Percentiles rank a stretch among this genome's conserved stretches.
phyloP scores from a whole-genome alignment of 2,888 invertebrate species.

The Tetanocera ferruginea region DNA sequence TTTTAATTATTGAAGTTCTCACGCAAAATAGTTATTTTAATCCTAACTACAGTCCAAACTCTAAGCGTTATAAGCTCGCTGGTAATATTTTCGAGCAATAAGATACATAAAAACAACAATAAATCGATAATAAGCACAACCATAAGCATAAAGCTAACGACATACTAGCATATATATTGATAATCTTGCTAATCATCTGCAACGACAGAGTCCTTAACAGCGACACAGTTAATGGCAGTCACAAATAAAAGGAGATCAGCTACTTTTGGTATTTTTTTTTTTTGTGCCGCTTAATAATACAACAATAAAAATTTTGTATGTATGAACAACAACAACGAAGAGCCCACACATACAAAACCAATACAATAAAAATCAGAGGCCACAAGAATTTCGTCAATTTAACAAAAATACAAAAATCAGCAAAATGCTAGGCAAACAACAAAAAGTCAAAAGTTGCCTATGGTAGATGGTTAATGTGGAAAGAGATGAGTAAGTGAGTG shows the following conservation, averaged over 20 bases:
- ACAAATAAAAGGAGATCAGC: background rate
- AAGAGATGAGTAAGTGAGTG: background rate
- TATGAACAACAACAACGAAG: background rate
- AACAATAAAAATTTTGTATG: background rate
- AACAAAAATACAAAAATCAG: conserved; percentile 15
- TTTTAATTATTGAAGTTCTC: background rate
- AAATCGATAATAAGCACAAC: background rate
- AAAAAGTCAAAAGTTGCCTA: conserved; percentile 4
- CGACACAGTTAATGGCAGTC: background rate
- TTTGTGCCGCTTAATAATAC: background rate
- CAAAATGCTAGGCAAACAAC: background rate
- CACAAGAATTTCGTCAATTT: background rate
- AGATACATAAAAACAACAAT: background rate
- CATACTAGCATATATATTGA: background rate
- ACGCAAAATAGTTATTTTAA: background rate
- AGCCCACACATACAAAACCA: background rate
- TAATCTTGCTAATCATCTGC: conserved; percentile 4
- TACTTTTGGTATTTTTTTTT: background rate
- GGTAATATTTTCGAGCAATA: background rate
- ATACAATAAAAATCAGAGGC: background rate
- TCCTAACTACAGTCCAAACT: too few relatives aligned
- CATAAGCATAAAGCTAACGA: background rate
- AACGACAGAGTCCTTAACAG: background rate
- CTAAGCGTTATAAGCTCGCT: background rate
- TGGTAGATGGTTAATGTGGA: background rate